phyloP scores from a whole-genome alignment of 2,888 invertebrate species.

The Melikaiella ostensackeni region DNA sequence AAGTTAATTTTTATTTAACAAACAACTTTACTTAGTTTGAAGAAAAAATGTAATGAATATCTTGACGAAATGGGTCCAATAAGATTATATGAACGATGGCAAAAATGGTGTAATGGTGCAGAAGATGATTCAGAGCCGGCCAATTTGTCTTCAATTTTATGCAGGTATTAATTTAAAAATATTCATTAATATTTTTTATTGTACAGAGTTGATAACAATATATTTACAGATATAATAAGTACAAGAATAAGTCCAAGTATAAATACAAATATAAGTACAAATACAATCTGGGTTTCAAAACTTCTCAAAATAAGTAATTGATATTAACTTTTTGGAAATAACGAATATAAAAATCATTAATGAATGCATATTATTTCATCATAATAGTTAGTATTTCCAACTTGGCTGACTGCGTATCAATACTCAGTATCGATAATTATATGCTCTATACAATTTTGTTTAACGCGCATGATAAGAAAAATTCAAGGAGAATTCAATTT shows the following conservation, averaged over 20 bases:
- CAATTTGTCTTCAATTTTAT: conserved; percentile 61
- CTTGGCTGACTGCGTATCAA: neutral
- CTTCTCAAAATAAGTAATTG: too few species aligned
- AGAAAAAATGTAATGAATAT: conserved; percentile 64
- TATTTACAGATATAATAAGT: too few species aligned
- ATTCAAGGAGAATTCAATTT: conserved; percentile 13
- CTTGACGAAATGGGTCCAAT: conserved; percentile 59
- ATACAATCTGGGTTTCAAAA: too few species aligned
- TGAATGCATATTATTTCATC: neutral
- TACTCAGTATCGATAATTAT: neutral
- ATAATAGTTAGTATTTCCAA: neutral
- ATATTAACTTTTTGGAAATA: too few species aligned
- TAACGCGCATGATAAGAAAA: conserved; percentile 7
- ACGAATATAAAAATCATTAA: neutral
- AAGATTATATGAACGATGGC: conserved; percentile 66
- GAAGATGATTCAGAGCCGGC: conserved; percentile 39
- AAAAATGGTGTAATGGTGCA: conserved; percentile 50
- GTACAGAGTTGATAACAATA: too few species aligned
- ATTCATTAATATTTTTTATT: too few species aligned
- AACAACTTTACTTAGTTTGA: conserved; percentile 58
- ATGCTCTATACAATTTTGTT: neutral
- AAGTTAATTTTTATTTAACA: conserved; percentile 31
- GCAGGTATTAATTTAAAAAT: conserved; percentile 53
- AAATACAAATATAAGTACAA: too few species aligned
- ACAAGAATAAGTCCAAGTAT: too few species aligned